A percentile compares a stretch with the other conserved stretches of the same genome.
phyloP scores from a whole-genome alignment of 1,140 invertebrate species.

The Apis florea region DNA sequence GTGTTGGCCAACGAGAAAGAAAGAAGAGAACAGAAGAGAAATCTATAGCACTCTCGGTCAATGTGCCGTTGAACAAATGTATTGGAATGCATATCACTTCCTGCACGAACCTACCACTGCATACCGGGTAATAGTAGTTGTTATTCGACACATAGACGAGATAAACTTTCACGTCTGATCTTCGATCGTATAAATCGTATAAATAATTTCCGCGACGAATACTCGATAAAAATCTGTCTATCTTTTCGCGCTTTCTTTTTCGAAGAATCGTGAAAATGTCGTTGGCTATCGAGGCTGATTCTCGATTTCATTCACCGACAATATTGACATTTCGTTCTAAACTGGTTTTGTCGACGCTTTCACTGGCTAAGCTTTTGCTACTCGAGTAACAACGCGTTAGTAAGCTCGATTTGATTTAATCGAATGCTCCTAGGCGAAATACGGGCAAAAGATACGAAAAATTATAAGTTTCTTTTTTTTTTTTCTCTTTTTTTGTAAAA shows the following conservation, averaged over 20 bases:
- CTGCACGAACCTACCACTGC: conserved; percentile 49
- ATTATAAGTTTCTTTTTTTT: not conserved
- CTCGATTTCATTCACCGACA: not conserved
- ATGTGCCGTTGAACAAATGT: conserved; percentile 70
- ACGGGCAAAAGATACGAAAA: no score
- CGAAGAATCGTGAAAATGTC: not conserved
- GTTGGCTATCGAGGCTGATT: no score
- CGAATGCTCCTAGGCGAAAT: not conserved
- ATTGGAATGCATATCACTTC: conserved; percentile 72
- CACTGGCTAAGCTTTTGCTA: not conserved
- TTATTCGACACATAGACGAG: conserved; percentile 24
- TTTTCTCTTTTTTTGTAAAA: not conserved
- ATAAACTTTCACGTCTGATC: conserved; percentile 16
- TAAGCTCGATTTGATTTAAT: not conserved
- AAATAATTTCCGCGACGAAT: not conserved
- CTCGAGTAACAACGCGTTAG: not conserved
- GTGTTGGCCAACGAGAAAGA: conserved; percentile 21
- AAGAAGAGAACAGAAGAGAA: conserved; percentile 55
- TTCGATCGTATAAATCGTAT: not conserved
- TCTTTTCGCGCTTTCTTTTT: not conserved
- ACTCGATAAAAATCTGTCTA: not conserved
- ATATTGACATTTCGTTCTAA: conserved; percentile 7
- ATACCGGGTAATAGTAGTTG: conserved; percentile 38
- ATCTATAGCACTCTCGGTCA: conserved; percentile 57
- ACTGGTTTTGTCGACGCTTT: conserved; percentile 40